Percentiles rank a stretch among this genome's conserved stretches.
phyloP scores from a whole-genome alignment of 2,888 invertebrate species.

The Entomobrya multifasciata region DNA sequence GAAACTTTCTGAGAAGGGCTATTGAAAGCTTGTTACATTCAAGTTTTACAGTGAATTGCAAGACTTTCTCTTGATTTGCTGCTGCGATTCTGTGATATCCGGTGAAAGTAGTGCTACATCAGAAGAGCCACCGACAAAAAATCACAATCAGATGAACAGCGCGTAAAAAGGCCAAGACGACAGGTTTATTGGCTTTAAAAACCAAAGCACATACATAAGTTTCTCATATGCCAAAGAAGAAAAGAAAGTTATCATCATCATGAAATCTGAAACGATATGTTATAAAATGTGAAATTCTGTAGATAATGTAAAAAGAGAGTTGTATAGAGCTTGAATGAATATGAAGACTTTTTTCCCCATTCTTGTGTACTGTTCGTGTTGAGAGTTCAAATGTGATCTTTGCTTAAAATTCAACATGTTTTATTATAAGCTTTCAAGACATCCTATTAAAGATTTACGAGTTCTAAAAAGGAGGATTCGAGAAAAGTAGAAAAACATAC shows the following conservation, averaged over 20 bases:
- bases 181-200: neutral
- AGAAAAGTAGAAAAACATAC: neutral
- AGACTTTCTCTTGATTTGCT: neutral
- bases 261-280: neutral
- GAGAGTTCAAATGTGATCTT: neutral
- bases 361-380: too few relatives aligned
- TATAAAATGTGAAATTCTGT: too few relatives aligned
- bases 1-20: too few relatives aligned
- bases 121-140: conserved; percentile 1
- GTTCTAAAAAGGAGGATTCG: neutral
- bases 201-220: neutral
- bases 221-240: neutral
- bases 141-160: conserved; percentile 8
- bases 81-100: neutral
- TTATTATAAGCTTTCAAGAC: conserved; percentile 26
- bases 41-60: neutral
- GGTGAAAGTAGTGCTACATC: neutral
- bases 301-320: too few relatives aligned
- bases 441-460: conserved; percentile 52
- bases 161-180: neutral
- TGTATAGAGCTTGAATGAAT: neutral
- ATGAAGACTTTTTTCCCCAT: neutral
- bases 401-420: neutral
- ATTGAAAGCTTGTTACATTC: neutral
- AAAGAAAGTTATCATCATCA: conserved; percentile 10